Evolutionary conservation across 2,113 vertebrate species (phyloP), one percentile per base, ranked within the genome.

Genomic region (Thamnaconus septentrionalis): DNA sequence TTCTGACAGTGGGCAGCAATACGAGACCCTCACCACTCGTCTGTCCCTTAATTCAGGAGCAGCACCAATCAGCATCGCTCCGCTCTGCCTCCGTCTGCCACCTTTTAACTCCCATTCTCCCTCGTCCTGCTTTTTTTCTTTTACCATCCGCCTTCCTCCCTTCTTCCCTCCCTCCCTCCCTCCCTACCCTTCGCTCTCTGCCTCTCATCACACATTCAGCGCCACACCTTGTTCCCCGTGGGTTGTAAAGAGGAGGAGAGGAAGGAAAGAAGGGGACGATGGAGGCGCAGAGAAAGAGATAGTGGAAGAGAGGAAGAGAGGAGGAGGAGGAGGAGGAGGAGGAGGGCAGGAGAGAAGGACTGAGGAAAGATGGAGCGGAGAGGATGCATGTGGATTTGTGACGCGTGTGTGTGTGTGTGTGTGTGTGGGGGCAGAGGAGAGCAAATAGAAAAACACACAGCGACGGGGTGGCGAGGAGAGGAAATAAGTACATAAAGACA

Each of bases 121-220:
- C 59, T 58, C 53, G 2, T 59, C 56, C 57, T 55, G 59, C 11
- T 79, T 82, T 75, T 59, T 81, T 60, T 60, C 66, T 10, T 61
- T 31, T 31, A 31, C 18, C 18, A 31, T 31, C 18, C 42, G 50
- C 43, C 41, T 12, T 7, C 11, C 40, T 63, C n/a, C 46, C 40
- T 42, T 4, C 7, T 18, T 57, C 42, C 56, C 40, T 60, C 60
- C 44, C 7, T 49, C 12, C 10, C 42, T 71, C 41, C 39, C 56
- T 76, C 64, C 42, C 51, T 72, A 31, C 18, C 18, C 66, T 48
- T 48, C 8, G 12, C 42, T 60, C 59, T 67, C 63, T 56, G 61
- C 76, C 4, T 41, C 80, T 91, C 90, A 93, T 95, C 93, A 92
- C 88, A 87, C 89, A 95, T 95, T 93, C 93, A 82, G 78, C 85